Evolutionary conservation across 2,113 vertebrate genomes (phyloP).

Genomic region (Gambusia holbrooki): DNA sequence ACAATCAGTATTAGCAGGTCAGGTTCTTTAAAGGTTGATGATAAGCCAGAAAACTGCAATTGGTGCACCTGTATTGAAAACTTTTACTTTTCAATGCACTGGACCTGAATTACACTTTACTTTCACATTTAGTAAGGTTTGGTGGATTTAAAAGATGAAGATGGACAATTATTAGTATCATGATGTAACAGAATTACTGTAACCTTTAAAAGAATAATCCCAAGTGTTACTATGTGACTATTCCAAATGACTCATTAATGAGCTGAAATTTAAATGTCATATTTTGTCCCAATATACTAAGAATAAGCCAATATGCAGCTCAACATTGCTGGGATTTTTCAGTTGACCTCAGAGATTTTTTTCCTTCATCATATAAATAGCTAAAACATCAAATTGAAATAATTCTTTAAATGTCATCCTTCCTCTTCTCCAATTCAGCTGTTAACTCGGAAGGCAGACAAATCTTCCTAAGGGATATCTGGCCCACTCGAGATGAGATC

Average conservation of each 20-base stretch:
- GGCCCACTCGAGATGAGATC: slow-evolving; percentile 94
- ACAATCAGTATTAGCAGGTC: too few species aligned
- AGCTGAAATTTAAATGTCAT: background rate
- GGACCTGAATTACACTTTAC: background rate
- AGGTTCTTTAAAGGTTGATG: too few species aligned
- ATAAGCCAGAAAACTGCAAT: too few species aligned
- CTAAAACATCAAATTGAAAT: background rate
- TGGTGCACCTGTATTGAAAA: too few species aligned
- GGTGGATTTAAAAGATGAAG: background rate
- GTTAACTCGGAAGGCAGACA: slow-evolving; percentile 82
- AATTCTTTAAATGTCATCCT: background rate
- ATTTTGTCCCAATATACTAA: background rate
- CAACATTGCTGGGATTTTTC: too few species aligned
- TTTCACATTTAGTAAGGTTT: background rate
- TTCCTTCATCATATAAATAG: too few species aligned
- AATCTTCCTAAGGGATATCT: slow-evolving; percentile 93
- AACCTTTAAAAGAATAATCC: background rate
- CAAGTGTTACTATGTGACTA: too few species aligned
- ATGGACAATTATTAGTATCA: background rate
- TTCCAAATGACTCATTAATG: too few species aligned
- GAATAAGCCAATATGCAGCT: background rate
- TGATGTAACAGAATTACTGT: background rate
- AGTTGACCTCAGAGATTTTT: too few species aligned
- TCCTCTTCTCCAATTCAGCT: slow-evolving; percentile 66
- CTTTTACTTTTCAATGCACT: too few species aligned